Percentiles rank a stretch among this genome's conserved stretches.
Evolutionary conservation across 1,140 invertebrate species (phyloP).

Genomic region (Marisa cornuarietis): DNA sequence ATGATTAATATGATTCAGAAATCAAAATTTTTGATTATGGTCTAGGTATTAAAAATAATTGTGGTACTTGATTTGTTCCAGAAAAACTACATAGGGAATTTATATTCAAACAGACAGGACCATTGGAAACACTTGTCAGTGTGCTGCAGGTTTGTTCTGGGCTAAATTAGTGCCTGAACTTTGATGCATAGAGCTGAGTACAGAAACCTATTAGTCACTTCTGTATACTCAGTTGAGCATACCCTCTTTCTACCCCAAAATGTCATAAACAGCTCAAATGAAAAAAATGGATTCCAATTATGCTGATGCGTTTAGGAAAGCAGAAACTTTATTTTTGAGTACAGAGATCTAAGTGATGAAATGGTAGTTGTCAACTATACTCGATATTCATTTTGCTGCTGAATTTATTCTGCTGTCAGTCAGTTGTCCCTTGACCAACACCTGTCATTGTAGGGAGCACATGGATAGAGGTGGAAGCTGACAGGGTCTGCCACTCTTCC

Average conservation of each 20-base stretch:
- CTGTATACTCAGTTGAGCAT: background rate
- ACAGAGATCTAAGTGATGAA: too few relatives aligned
- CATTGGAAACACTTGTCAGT: constrained; percentile 51
- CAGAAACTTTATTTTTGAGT: background rate
- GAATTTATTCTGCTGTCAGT: too few relatives aligned
- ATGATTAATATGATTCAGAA: background rate
- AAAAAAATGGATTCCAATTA: background rate
- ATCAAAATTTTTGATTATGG: too few relatives aligned
- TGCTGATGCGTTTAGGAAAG: background rate
- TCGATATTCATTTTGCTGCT: too few relatives aligned
- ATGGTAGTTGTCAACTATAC: too few relatives aligned
- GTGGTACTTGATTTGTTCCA: constrained; percentile 35
- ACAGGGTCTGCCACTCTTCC: too few relatives aligned
- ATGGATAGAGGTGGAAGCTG: too few relatives aligned
- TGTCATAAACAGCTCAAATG: background rate
- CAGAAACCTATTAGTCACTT: too few relatives aligned
- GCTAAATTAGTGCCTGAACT: background rate
- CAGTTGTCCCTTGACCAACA: too few relatives aligned
- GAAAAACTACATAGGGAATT: constrained; percentile 56
- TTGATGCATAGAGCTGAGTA: background rate
- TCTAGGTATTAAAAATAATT: background rate
- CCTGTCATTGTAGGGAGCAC: too few relatives aligned
- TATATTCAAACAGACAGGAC: constrained; percentile 47
- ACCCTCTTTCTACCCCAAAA: background rate
- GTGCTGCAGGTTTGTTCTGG: constrained; percentile 53